Evolutionary conservation across 2,797 vertebrate species (phyloP).

Genomic region (Gila robusta): DNA sequence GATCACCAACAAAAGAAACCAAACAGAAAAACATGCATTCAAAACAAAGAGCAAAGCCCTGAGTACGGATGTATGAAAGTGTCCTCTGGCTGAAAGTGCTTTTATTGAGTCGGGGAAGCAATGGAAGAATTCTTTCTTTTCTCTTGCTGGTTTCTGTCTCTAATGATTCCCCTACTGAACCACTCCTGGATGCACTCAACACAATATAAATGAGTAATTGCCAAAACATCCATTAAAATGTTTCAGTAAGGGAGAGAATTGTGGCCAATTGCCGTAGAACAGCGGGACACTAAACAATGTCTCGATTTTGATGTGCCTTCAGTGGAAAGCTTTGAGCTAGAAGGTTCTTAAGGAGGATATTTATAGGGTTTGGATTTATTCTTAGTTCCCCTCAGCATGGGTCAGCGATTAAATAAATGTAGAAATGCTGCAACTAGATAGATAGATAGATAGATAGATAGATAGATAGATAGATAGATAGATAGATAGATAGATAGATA

Average conservation of each 20-base stretch:
- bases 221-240: constrained; percentile 25
- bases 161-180: constrained; percentile 21
- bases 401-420: constrained; percentile 6
- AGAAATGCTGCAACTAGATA: not conserved
- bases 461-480: too few relatives aligned
- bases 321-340: not conserved
- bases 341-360: constrained; percentile 22
- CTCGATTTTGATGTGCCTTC: not conserved
- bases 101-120: constrained; percentile 76
- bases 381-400: not conserved
- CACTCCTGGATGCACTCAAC: not conserved
- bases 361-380: not conserved
- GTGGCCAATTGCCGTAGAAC: constrained; percentile 4
- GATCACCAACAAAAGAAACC: constrained; percentile 59
- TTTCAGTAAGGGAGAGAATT: not conserved
- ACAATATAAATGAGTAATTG: constrained; percentile 28
- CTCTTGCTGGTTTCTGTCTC: constrained; percentile 6
- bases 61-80: constrained; percentile 66
- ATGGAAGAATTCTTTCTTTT: constrained; percentile 5
- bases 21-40: constrained; percentile 58
- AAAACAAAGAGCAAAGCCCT: constrained; percentile 69
- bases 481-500: too few relatives aligned
- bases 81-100: constrained; percentile 77
- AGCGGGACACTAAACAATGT: not conserved
- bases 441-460: too few relatives aligned